phyloP scores from a whole-genome alignment of 2,797 vertebrate species.

The Aphelocoma californica region DNA sequence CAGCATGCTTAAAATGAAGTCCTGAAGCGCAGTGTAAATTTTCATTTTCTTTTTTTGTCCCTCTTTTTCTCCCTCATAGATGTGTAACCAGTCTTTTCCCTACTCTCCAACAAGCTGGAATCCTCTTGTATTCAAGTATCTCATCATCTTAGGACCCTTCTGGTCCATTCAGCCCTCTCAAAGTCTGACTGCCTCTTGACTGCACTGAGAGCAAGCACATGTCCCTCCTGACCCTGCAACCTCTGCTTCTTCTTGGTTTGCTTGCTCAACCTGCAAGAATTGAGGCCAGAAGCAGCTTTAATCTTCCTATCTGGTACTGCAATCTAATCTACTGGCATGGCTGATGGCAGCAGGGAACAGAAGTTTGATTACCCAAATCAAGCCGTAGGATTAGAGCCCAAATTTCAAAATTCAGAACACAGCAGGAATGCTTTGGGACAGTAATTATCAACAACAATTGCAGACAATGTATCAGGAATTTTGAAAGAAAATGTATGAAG shows the following conservation, averaged over 20 bases:
- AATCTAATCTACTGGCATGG: not conserved
- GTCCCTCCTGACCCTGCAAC: not conserved
- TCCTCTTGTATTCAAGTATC: not conserved
- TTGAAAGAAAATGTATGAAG: not conserved
- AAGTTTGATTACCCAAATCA: not conserved
- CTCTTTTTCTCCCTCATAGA: not conserved
- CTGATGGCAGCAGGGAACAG: not conserved
- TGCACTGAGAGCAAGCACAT: not conserved
- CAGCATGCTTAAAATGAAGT: not conserved
- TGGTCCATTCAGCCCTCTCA: not conserved
- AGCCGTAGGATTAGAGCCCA: not conserved
- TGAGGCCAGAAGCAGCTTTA: not conserved
- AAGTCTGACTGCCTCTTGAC: not conserved
- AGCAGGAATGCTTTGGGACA: not conserved
- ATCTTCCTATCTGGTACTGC: not conserved
- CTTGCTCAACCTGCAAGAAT: not conserved
- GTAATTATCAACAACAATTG: not conserved
- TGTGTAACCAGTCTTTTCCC: not conserved
- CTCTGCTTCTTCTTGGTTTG: not conserved
- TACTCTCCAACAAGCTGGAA: not conserved
- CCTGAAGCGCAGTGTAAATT: rapidly evolving
- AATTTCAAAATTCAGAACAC: not conserved
- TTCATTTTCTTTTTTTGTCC: not conserved
- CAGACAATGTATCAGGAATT: not conserved
- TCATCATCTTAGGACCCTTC: not conserved